A percentile compares a stretch with the other conserved stretches of the same genome.
These are phyloP conservation scores for Choloepus didactylus DNA, from an alignment of 2,797 vertebrate species.

Conservation along the genomic window DNA sequence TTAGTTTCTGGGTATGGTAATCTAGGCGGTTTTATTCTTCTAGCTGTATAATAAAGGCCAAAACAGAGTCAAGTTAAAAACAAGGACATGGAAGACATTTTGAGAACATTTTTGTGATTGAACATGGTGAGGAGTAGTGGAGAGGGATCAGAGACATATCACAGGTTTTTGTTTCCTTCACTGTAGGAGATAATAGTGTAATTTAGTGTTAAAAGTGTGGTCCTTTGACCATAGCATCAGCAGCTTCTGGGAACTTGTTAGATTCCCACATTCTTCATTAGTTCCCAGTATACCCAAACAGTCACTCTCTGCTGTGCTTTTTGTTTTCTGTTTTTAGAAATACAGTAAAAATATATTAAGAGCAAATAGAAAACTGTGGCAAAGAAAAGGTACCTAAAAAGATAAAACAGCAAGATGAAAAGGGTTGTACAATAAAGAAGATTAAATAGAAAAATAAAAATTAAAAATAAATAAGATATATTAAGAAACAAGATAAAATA, in stretches of 20 bases:
- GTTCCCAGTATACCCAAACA: neutral
- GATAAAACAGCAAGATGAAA: neutral
- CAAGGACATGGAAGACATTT: neutral
- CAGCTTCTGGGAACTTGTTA: neutral
- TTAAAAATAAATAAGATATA: neutral
- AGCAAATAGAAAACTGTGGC: neutral
- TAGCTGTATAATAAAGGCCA: neutral
- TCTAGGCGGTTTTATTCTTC: neutral
- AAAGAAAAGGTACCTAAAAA: neutral
- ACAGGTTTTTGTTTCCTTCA: neutral
- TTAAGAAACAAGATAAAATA: neutral
- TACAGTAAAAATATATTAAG: neutral
- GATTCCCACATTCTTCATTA: neutral
- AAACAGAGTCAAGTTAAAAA: neutral
- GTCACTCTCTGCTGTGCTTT: neutral
- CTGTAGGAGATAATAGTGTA: neutral
- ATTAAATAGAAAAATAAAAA: conserved; percentile 34
- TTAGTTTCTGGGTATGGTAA: neutral
- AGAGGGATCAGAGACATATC: neutral
- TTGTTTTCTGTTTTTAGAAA: neutral
- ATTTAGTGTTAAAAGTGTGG: neutral
- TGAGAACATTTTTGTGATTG: neutral
- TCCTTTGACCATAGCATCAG: neutral
- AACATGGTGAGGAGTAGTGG: neutral
- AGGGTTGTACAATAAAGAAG: neutral